phyloP scores from a whole-genome alignment of 2,888 invertebrate genomes.

The Meliscaeva auricollis region DNA sequence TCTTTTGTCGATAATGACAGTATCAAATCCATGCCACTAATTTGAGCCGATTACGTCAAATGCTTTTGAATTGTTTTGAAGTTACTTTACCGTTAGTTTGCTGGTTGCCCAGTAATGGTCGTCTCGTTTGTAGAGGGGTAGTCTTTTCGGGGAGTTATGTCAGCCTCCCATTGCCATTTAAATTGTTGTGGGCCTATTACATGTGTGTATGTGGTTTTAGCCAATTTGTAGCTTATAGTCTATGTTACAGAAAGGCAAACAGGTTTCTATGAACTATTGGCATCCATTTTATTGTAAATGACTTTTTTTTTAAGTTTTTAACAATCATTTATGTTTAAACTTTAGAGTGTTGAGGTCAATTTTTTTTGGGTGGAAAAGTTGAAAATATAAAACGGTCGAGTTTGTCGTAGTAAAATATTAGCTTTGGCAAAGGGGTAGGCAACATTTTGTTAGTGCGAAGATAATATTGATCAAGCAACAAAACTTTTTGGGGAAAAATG shows the following conservation, averaged over 20 bases:
- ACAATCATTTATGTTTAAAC: too few species aligned
- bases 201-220: slow-evolving; percentile 17
- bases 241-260: neutral
- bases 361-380: too few species aligned
- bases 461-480: too few species aligned
- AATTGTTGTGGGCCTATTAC: slow-evolving; percentile 4
- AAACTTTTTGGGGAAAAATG: too few species aligned
- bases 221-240: slow-evolving; percentile 12
- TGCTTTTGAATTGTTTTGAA: slow-evolving; percentile 26
- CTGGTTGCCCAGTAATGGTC: neutral
- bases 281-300: too few species aligned
- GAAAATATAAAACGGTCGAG: too few species aligned
- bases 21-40: slow-evolving; percentile 38
- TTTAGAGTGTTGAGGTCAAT: too few species aligned
- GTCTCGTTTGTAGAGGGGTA: neutral
- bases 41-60: slow-evolving; percentile 41
- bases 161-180: neutral
- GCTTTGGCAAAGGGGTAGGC: too few species aligned
- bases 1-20: slow-evolving; percentile 29
- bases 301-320: too few species aligned
- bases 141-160: neutral
- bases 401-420: too few species aligned
- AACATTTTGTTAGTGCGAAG: too few species aligned
- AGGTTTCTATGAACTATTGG: too few species aligned
- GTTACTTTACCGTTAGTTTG: slow-evolving; percentile 18